Evolutionary conservation across 2,113 vertebrate species (phyloP), one percentile per base, ranked within the genome.

Genomic region (Pleuronectes platessa): DNA sequence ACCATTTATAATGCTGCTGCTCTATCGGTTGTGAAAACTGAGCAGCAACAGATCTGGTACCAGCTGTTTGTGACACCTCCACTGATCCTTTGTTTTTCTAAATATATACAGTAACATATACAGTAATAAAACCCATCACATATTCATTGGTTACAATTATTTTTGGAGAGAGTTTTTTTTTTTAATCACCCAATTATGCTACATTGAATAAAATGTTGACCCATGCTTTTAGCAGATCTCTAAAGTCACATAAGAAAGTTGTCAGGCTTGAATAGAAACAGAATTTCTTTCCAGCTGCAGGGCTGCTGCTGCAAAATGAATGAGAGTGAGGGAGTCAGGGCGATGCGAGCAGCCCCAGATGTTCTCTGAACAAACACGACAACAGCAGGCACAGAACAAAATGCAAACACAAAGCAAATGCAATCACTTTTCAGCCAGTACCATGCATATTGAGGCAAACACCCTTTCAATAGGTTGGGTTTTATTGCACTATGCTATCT

Each of bases 351-450:
- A 51, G 47, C 15, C 47, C 47, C 70, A 67, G 42, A 76, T 71
- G 27, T 66, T 40, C 49, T 63, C 51, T 75, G 62, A 79, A 68
- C 47, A 42, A 71, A 60, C 26, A 20, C n/a, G 10, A 15, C 58
- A 35, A 15, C 58, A 35, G 17, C 4, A 60, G 24, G 15, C 40
- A 13, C 40, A 3, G 40, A 42, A 42, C 40, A 60, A 9, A 31
- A 35, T 18, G 27, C 58, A 31, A 35, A 61, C 23, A 61, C 23
- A n/a, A 4, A 58, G 27, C 63, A 24, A 7, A n/a, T 51, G 17
- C 21, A 56, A 23, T 56, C 13, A 23, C 9, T 23, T 56, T 11
- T 56, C 54, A 56, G 2, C 51, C 18, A 20, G 13, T 23, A 7
- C 12, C 11, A 54, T 31, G 31, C 37, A 40, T 12, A 42, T 3